Conservation (phyloP, 1,140 invertebrate species). For the Heliconius nattereri region DNA sequence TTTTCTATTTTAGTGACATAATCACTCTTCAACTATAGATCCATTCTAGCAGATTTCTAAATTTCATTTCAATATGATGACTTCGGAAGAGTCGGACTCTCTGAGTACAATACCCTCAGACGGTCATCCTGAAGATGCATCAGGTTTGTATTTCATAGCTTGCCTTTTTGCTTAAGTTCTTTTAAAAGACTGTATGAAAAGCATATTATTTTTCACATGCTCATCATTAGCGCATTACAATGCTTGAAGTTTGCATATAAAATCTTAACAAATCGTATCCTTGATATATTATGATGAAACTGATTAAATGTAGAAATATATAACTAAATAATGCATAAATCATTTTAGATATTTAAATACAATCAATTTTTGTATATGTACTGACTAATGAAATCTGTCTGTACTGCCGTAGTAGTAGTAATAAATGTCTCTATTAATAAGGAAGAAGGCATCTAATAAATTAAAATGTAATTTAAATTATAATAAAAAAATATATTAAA, state of each 20-base stretch:
- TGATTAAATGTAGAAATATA: too few species aligned
- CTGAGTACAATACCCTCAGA: constrained; percentile 65
- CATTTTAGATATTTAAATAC: too few species aligned
- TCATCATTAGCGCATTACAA: background rate
- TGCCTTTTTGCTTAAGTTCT: constrained; percentile 3
- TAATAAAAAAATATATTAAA: background rate
- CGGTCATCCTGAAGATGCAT: constrained; percentile 65
- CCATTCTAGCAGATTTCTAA: constrained; percentile 40
- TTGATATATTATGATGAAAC: too few species aligned
- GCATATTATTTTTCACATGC: background rate
- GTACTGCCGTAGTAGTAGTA: too few species aligned
- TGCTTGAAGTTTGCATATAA: background rate
- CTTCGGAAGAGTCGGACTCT: constrained; percentile 67
- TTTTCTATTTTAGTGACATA: constrained; percentile 44
- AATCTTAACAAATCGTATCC: too few species aligned
- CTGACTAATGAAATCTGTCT: too few species aligned
- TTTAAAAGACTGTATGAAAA: background rate
- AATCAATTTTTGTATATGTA: too few species aligned
- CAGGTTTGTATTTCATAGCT: constrained; percentile 51
- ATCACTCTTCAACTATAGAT: constrained; percentile 39
- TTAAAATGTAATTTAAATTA: too few species aligned
- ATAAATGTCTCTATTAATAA: too few species aligned
- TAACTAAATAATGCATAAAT: too few species aligned
- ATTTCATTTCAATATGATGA: constrained; percentile 57
- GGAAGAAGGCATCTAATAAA: too few species aligned